Evolutionary conservation across 2,888 invertebrate genomes (phyloP).

Genomic region (Pyrrhosoma nymphula): DNA sequence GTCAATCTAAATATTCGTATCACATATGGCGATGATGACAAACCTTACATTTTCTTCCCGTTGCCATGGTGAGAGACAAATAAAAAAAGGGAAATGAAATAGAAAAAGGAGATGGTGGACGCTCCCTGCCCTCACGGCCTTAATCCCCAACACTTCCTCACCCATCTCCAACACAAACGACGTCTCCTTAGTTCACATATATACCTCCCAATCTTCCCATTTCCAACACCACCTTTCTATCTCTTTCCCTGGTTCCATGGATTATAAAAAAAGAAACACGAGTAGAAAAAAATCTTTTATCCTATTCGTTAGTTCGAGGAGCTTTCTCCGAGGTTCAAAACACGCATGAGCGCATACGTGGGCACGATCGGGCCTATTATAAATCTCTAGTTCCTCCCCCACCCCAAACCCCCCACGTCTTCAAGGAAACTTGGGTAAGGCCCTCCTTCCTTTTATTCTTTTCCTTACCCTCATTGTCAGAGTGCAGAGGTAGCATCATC

Average conservation of each 20-base stretch:
- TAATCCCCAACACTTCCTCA: background rate
- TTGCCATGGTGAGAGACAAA: no score
- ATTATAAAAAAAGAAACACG: background rate
- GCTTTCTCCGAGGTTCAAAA: background rate
- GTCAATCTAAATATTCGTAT: no score
- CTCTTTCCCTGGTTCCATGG: background rate
- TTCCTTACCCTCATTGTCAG: no score
- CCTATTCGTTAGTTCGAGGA: background rate
- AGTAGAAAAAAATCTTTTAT: background rate
- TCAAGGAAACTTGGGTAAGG: no score
- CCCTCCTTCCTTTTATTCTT: no score
- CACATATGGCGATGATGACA: no score
- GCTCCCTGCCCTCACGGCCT: background rate
- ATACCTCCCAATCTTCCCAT: no score
- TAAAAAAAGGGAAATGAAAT: background rate
- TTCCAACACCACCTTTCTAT: background rate
- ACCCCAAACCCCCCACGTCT: background rate
- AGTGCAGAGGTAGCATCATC: no score
- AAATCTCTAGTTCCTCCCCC: background rate
- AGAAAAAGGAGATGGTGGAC: background rate
- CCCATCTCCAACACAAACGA: background rate
- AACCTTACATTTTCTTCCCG: no score
- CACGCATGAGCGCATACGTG: background rate
- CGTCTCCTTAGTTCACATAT: background rate
- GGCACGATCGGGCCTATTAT: background rate